These are phyloP conservation scores for Iselma pallidipennis DNA, from an alignment of 2,888 invertebrate species.

Conservation along the genomic window DNA sequence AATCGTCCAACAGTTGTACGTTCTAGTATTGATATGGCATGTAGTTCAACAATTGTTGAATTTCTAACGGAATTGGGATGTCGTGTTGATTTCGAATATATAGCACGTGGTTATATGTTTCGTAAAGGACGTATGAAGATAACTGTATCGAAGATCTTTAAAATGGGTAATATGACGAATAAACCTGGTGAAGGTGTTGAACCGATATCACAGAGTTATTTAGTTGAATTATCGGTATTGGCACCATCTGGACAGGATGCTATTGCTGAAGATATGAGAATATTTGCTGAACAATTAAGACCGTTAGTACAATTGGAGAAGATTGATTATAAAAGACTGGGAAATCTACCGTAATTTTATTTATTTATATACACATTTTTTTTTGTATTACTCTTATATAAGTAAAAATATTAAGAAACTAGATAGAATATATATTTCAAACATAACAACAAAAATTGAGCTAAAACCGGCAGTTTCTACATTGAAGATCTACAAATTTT, in stretches of 20 bases:
- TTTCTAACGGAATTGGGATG: conserved; percentile 92
- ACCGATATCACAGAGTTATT: conserved; percentile 87
- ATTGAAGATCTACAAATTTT: no score
- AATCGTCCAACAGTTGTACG: conserved; percentile 87
- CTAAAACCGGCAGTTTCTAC: no score
- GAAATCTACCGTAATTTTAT: conserved; percentile 33
- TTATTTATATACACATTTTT: not conserved
- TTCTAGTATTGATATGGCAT: conserved; percentile 91
- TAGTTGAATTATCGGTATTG: conserved; percentile 89
- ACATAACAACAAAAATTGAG: not conserved
- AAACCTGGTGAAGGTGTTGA: conserved; percentile 74
- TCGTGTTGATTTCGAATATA: conserved; percentile 90
- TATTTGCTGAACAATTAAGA: conserved; percentile 91
- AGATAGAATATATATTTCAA: not conserved
- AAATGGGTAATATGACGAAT: conserved; percentile 69
- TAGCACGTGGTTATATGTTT: conserved; percentile 91
- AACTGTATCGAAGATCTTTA: conserved; percentile 92
- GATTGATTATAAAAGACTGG: conserved; percentile 82
- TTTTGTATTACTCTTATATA: not conserved
- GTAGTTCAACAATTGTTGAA: conserved; percentile 86
- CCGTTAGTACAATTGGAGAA: conserved; percentile 92
- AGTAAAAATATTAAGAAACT: not conserved
- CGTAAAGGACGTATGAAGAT: conserved; percentile 97
- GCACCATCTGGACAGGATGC: conserved; percentile 93
- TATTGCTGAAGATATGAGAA: conserved; percentile 93